A percentile compares a stretch with the other conserved stretches of the same genome.
phyloP scores from a whole-genome alignment of 2,797 vertebrate species.

The Tiaroga cobitis region DNA sequence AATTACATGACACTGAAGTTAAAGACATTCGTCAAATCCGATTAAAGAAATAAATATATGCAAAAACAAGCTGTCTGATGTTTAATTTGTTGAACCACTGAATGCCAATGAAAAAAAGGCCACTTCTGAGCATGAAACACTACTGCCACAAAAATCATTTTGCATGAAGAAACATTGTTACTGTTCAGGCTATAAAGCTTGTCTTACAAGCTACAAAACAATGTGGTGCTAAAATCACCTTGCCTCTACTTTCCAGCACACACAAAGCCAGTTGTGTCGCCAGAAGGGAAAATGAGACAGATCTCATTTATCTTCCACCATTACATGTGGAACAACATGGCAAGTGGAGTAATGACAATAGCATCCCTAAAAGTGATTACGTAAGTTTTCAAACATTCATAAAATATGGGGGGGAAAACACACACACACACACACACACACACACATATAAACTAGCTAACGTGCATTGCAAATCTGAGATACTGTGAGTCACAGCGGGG shows the following conservation, averaged over 20 bases:
- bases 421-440: too few relatives aligned
- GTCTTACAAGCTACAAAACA: conserved; percentile 16
- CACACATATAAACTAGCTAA: neutral
- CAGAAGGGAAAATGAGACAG: neutral
- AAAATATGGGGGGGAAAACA: neutral
- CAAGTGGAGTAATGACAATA: conserved; percentile 13
- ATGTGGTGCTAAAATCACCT: conserved; percentile 8
- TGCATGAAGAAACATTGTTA: conserved; percentile 8
- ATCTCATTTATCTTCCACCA: conserved; percentile 47
- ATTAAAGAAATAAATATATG: neutral
- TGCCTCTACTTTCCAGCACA: conserved; percentile 14
- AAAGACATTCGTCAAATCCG: neutral
- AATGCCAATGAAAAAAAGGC: neutral
- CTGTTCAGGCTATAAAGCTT: neutral
- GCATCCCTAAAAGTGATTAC: conserved; percentile 18
- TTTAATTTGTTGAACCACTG: neutral
- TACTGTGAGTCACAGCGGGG: neutral
- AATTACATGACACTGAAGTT: neutral
- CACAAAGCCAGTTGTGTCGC: conserved; percentile 23
- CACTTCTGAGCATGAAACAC: neutral
- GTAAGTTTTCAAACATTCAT: conserved; percentile 23
- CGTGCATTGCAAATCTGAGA: neutral
- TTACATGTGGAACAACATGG: conserved; percentile 17
- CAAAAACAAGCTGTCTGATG: neutral
- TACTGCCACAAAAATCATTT: conserved; percentile 10